A percentile compares a stretch with the other conserved stretches of the same genome.
Conservation (phyloP, 2,888 invertebrate species). For the Nemotelus pantherinus region DNA sequence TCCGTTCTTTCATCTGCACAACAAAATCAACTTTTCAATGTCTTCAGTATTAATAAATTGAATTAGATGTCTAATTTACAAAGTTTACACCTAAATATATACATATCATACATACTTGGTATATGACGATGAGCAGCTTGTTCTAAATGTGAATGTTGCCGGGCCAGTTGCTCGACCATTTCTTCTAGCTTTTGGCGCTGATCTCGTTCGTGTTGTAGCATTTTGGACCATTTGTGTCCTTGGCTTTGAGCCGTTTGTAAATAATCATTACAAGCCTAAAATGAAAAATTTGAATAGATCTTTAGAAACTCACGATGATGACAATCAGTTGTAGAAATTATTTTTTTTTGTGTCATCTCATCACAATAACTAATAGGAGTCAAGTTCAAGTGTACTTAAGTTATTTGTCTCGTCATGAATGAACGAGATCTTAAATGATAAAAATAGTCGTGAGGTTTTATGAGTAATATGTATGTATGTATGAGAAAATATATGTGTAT, state of each 20-base stretch:
- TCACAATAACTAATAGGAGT: too few species aligned
- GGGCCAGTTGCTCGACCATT: conserved; percentile 96
- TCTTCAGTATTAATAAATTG: too few species aligned
- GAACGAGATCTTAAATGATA: too few species aligned
- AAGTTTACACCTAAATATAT: not conserved
- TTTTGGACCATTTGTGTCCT: conserved; percentile 90
- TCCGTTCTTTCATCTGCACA: too few species aligned
- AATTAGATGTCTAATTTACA: not conserved
- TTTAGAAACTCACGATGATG: not conserved
- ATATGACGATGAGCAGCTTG: conserved; percentile 80
- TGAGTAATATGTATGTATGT: too few species aligned
- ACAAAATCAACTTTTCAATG: too few species aligned
- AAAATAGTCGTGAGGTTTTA: too few species aligned
- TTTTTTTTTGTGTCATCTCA: too few species aligned
- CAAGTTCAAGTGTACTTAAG: too few species aligned
- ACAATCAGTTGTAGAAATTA: too few species aligned
- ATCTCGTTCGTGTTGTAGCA: conserved; percentile 93
- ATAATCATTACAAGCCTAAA: conserved; percentile 90
- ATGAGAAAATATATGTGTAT: too few species aligned
- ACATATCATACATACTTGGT: conserved; percentile 62
- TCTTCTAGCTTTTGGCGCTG: conserved; percentile 92
- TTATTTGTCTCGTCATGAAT: too few species aligned
- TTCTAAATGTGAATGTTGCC: conserved; percentile 96
- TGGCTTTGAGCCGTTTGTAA: conserved; percentile 89
- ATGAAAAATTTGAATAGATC: conserved; percentile 34